Conservation (phyloP, 2,888 invertebrate species). For the Lysandra coridon region DNA sequence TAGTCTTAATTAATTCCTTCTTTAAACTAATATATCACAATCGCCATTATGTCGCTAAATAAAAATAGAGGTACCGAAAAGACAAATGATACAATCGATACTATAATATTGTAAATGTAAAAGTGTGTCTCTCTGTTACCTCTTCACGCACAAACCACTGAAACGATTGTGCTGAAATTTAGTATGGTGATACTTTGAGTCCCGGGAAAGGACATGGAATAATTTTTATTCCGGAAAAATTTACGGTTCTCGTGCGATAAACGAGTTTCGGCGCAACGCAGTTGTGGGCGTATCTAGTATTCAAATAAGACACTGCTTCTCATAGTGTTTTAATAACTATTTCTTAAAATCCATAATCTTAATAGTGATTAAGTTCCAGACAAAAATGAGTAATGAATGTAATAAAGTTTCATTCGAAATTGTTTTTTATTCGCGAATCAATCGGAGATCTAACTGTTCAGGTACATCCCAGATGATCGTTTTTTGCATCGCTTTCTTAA, state of each 20-base stretch:
- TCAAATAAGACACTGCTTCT: not conserved
- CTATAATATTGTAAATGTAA: not conserved
- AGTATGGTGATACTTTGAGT: no score
- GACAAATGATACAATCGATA: not conserved
- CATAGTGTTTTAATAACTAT: not conserved
- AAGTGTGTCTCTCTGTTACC: not conserved
- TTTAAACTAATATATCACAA: no score
- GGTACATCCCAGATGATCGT: constrained; percentile 36
- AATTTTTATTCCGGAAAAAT: no score
- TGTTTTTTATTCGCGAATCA: constrained; percentile 17
- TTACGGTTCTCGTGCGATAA: no score
- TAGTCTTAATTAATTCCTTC: no score
- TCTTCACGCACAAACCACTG: no score
- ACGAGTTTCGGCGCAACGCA: not conserved
- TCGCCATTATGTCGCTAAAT: no score
- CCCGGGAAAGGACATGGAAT: no score
- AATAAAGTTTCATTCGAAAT: not conserved
- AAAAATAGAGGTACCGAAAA: no score
- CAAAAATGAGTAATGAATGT: constrained; percentile 12
- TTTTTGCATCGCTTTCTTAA: constrained; percentile 43
- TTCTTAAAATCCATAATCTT: not conserved
- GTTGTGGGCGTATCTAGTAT: not conserved
- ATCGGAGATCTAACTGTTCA: constrained; percentile 30
- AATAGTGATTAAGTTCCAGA: not conserved
- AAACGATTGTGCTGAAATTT: no score